Percentiles rank a stretch among this genome's conserved stretches.
These are phyloP conservation scores for Ectobius pallidus DNA, from an alignment of 2,888 invertebrate species.

Conservation along the genomic window DNA sequence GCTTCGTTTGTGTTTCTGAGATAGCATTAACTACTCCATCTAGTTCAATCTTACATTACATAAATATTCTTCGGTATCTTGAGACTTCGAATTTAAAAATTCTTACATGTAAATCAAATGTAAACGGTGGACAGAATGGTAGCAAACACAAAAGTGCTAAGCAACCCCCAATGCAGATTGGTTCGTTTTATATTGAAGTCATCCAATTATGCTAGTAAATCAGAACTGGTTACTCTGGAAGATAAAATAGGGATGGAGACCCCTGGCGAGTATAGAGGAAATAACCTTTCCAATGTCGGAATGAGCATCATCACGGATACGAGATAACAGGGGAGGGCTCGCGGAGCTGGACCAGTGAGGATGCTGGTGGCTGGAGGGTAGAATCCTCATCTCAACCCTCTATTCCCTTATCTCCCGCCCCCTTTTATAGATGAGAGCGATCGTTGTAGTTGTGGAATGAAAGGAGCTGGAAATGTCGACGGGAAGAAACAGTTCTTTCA, in stretches of 20 bases:
- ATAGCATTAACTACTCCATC: too few relatives aligned
- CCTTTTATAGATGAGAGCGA: background rate
- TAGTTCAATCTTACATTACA: too few relatives aligned
- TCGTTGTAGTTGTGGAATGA: background rate
- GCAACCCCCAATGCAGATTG: too few relatives aligned
- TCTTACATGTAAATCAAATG: too few relatives aligned
- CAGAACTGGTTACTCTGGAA: too few relatives aligned
- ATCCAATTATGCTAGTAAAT: too few relatives aligned
- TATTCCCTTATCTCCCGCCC: background rate
- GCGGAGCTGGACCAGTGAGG: slow-evolving; percentile 16
- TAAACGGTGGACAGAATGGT: too few relatives aligned
- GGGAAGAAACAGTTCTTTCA: slow-evolving; percentile 14
- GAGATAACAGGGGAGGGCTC: slow-evolving; percentile 9
- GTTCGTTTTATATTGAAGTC: too few relatives aligned
- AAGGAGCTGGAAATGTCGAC: background rate
- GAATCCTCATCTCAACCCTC: slow-evolving; percentile 13
- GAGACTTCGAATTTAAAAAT: too few relatives aligned
- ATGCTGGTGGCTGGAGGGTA: slow-evolving; percentile 10
- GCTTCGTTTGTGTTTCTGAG: too few relatives aligned
- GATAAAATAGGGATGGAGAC: background rate
- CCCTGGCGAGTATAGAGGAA: background rate
- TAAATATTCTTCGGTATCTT: too few relatives aligned
- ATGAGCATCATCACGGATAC: slow-evolving; percentile 24
- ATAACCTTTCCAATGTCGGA: slow-evolving; percentile 1
- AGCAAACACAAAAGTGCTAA: too few relatives aligned